Evolutionary conservation across 2,797 vertebrate genomes (phyloP), one percentile per base, ranked within the genome.

Genomic region (Anisognathus igniventris): DNA sequence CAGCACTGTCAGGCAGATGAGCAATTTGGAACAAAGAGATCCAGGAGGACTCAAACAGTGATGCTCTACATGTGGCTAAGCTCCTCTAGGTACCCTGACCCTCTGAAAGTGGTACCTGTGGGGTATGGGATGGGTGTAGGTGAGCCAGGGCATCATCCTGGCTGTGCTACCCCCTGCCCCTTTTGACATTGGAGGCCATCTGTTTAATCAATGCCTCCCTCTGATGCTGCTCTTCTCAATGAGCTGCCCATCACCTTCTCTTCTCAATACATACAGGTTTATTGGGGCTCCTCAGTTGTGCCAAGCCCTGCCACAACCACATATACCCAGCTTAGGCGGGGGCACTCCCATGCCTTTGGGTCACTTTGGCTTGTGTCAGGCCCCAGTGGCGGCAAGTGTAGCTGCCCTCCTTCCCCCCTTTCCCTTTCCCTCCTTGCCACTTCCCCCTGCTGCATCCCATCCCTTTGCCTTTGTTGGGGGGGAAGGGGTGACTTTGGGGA

Each of bases 111-210:
- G 5, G 42, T 54, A 45, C 61, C 70, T 67, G 30, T 62, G 31
- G n/a, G n/a, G 10, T 5, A 2, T 50, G 17, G 50, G 54, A 37
- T 42, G 86, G 47, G 23, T 4, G 1, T n/a, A 72, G 56, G 24
- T 4, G 20, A 79, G 42, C 51, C 48, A 86, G 57, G 58, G 10
- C 17, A 6, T 88, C 53, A 6, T 91, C 56, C 30, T 6, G 7
- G 62, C 20, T 0, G 0, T 3, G 2, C 80, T 50, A 24, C 7
- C 7, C 16, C 6, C 13, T 37, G 14, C 12, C 35, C 13, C 9
- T 3, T 68, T 68, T 68, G 47, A 51, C 16, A 2, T 24, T 44
- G 25, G 25, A 71, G 48, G 8, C 31, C 40, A 14, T 25, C 25
- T 25, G 2, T 35, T 89, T 85, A 81, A 71, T 77, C 67, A 78